These are phyloP conservation scores for Montipora efflorescens DNA, from an alignment of 64 coral and sea anemone genomes.

Conservation along the genomic window DNA sequence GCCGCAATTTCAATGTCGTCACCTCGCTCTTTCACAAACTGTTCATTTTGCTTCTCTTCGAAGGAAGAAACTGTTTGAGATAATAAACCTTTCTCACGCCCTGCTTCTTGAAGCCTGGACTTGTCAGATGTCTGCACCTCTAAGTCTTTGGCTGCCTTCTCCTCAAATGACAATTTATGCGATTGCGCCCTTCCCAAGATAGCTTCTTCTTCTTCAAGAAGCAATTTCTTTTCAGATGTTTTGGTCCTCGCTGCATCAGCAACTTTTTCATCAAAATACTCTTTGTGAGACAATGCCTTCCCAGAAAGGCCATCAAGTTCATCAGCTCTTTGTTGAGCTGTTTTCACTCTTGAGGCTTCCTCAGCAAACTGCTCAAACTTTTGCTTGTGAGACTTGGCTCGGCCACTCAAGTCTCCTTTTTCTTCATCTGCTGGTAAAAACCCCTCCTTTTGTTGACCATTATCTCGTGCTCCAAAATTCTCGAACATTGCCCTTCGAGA, in stretches of 20 bases:
- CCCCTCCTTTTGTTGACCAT: slow-evolving; percentile 4
- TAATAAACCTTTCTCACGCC: slow-evolving; percentile 46
- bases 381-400: slow-evolving; percentile 27
- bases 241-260: slow-evolving; percentile 51
- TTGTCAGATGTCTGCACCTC: slow-evolving; percentile 51
- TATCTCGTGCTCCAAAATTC: slow-evolving; percentile 7
- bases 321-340: slow-evolving; percentile 42
- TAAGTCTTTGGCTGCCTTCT: slow-evolving; percentile 59
- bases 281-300: slow-evolving; percentile 62
- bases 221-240: slow-evolving; percentile 52
- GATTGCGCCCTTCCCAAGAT: slow-evolving; percentile 35
- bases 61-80: slow-evolving; percentile 22
- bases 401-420: slow-evolving; percentile 47
- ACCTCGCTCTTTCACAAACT: slow-evolving; percentile 42
- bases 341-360: slow-evolving; percentile 23
- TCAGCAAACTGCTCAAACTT: slow-evolving; percentile 63
- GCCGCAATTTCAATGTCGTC: slow-evolving; percentile 48
- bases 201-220: slow-evolving; percentile 26
- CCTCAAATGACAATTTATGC: slow-evolving; percentile 53
- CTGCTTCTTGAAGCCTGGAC: slow-evolving; percentile 44
- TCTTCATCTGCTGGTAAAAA: slow-evolving; percentile 2
- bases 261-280: slow-evolving; percentile 70
- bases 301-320: slow-evolving; percentile 60
- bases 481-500: slow-evolving; percentile 41
- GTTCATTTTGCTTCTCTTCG: slow-evolving; percentile 54